Evolutionary conservation across 2,888 invertebrate genomes (phyloP), one percentile per base, ranked within the genome.

Genomic region (Cacoxenus indagator): DNA sequence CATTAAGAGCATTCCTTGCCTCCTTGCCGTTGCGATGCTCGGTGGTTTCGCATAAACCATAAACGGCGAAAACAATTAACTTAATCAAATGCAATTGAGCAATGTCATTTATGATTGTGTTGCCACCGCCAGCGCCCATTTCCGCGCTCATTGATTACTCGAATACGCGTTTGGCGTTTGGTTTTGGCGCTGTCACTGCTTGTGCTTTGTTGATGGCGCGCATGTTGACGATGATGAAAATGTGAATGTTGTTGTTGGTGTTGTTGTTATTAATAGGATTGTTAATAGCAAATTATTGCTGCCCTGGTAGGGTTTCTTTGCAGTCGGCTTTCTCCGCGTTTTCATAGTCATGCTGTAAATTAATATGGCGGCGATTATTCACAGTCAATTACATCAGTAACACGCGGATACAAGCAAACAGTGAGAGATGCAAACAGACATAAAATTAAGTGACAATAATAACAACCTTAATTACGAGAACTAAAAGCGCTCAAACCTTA

Each of bases 351-450:
- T 55, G 14, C 43, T 78, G 84, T 78, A 83, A 82, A 81, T 83
- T 83, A 84, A 82, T 81, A 81, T 84, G 74, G 84, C 80, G 83
- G 80, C 82, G 84, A 81, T 81, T 81, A 84, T 84, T 81, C 78
- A 84, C 80, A 81, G 83, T 81, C 80, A 81, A 81, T 81, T 81
- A 84, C 80, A 82, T 84, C 81, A 62, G 75, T 74, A 22, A 22
- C 22, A 51, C 9, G 51, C 37, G 14, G 37, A 37, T 37, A 37
- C 37, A 37, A 37, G 37, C 31, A 31, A 31, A 31, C 5, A 5
- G 31, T 9, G 31, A 0, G 9, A 31, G 31, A n/a, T n/a, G n/a
- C n/a, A n/a, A n/a, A n/a, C n/a, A n/a, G n/a, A n/a, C n/a, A n/a
- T n/a, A n/a, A n/a, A n/a, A n/a, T n/a, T n/a, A n/a, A n/a, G n/a